Evolutionary conservation across 2,797 vertebrate genomes (phyloP).

Genomic region (Varecia variegata): DNA sequence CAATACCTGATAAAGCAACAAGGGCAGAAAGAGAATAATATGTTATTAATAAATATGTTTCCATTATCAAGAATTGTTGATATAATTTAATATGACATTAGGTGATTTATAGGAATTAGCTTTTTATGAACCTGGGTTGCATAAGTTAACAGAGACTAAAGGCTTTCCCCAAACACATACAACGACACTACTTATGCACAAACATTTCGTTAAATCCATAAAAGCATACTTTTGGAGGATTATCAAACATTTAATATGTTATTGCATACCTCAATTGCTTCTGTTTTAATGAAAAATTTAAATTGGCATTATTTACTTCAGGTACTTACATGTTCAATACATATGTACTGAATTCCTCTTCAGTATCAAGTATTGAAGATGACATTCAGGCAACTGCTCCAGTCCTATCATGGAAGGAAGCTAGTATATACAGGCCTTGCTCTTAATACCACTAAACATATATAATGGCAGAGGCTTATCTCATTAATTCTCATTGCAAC

Average conservation of each 20-base stretch:
- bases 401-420: neutral
- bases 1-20: neutral
- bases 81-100: neutral
- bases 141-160: neutral
- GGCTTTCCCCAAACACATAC: neutral
- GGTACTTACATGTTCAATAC: neutral
- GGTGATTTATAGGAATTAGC: neutral
- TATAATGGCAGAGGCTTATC: neutral
- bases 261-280: neutral
- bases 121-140: neutral
- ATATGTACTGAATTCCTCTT: neutral
- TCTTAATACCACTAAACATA: neutral
- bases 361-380: neutral
- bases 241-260: neutral
- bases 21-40: neutral
- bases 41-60: slow-evolving; percentile 34
- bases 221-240: neutral
- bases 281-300: slow-evolving; percentile 8
- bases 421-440: neutral
- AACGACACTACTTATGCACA: neutral
- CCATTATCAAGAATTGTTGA: neutral
- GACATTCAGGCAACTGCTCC: neutral
- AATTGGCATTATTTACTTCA: neutral
- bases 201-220: neutral
- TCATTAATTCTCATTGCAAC: neutral